Evolutionary conservation across 2,797 vertebrate species (phyloP).

Genomic region (Hippoglossus hippoglossus): DNA sequence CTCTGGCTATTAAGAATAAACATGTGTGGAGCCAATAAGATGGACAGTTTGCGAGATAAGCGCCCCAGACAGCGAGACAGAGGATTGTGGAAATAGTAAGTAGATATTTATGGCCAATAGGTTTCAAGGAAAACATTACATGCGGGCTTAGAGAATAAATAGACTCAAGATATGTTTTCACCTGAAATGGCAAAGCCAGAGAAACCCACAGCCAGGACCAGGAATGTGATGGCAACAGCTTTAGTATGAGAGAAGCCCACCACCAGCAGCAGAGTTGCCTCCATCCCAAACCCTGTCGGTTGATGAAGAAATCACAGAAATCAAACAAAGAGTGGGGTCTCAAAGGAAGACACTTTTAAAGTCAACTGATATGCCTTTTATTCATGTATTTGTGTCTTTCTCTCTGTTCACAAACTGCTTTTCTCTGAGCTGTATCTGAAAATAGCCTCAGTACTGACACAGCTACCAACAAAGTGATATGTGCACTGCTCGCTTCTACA

Average conservation of each 20-base stretch:
- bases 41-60: too few relatives aligned
- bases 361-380: not conserved
- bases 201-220: conserved; percentile 93
- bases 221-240: conserved; percentile 90
- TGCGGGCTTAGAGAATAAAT: not conserved
- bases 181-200: conserved; percentile 95
- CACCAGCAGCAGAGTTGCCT: conserved; percentile 92
- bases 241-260: conserved; percentile 94
- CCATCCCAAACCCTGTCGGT: conserved; percentile 89
- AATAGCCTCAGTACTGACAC: not conserved
- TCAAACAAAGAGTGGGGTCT: not conserved
- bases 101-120: too few relatives aligned
- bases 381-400: not conserved
- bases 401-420: conserved; percentile 2
- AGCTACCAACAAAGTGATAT: conserved; percentile 9
- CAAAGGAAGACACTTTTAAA: not conserved
- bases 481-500: conserved; percentile 29
- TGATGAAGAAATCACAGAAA: not conserved
- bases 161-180: conserved; percentile 56
- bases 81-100: too few relatives aligned
- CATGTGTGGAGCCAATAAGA: too few relatives aligned
- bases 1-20: too few relatives aligned
- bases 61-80: too few relatives aligned
- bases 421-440: not conserved
- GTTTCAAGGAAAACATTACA: too few relatives aligned